Conservation (phyloP, 2,797 vertebrate genomes). For the Nannoperca obscura region DNA sequence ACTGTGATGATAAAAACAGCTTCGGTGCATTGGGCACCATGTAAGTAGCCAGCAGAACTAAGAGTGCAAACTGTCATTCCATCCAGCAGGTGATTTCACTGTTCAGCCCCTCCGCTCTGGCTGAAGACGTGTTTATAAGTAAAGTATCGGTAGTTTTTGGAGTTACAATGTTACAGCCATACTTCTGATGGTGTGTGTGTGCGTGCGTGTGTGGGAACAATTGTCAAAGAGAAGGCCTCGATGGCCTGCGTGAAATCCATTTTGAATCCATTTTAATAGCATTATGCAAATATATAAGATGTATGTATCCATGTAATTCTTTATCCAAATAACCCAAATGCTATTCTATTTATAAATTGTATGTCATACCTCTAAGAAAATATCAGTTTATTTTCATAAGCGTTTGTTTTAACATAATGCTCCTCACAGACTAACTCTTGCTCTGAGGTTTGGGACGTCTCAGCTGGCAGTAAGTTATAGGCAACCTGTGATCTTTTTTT, state of each 20-base stretch:
- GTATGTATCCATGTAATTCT: conserved; percentile 79
- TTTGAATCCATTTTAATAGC: conserved; percentile 68
- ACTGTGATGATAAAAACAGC: conserved; percentile 59
- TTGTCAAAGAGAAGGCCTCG: conserved; percentile 23
- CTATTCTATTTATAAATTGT: conserved; percentile 84
- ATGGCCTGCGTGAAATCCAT: conserved; percentile 54
- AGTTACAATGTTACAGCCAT: conserved; percentile 71
- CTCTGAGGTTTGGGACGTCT: conserved; percentile 68
- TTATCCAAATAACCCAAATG: conserved; percentile 78
- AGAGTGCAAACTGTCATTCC: conserved; percentile 42
- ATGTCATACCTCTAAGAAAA: conserved; percentile 80
- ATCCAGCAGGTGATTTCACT: conserved; percentile 53
- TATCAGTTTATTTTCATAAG: conserved; percentile 84
- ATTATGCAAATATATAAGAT: conserved; percentile 81
- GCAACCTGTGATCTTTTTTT: conserved; percentile 60
- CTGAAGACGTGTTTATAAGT: conserved; percentile 38
- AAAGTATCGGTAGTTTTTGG: conserved; percentile 51
- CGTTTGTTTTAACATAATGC: conserved; percentile 70
- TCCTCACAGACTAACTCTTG: conserved; percentile 55
- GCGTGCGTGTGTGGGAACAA: not conserved
- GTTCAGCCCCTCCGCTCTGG: conserved; percentile 27
- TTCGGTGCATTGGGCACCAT: conserved; percentile 34
- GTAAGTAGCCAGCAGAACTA: conserved; percentile 27
- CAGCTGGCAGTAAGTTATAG: conserved; percentile 54
- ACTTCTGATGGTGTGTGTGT: conserved; percentile 36